Base-by-base conservation (phyloP, 1,140 invertebrate species). In the Meloidogyne hapla region DNA sequence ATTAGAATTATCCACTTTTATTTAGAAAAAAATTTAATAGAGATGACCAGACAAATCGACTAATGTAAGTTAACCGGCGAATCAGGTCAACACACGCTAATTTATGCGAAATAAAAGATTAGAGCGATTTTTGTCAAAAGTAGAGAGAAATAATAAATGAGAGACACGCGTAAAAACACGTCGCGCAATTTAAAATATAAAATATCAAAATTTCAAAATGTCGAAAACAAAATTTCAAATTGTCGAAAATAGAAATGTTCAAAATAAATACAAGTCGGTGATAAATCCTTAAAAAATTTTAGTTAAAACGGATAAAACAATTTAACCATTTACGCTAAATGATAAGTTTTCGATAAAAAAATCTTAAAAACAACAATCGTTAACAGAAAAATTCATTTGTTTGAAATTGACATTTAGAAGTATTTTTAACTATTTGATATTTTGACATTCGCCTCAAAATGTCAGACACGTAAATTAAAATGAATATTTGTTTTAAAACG, bases 141-240 rank as follows among this genome's bases (percentile, higher is more conserved):
- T 56, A 56, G 2, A 56, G 48, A 56, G 48, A 56, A 15, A n/a
- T 18, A 56, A 48, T 48, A 4, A 48, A 56, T 56, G 48, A 56
- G 48, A n/a, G 48, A 56, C 48, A 56, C 48, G 48, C 48, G 48
- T 56, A 56, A 56, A n/a, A n/a, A 56, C 48, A 56, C 48, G 48
- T 56, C 48, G 18, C 18, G 48, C 18, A 56, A 56, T 3, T 33
- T 3, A 3, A 5, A 1, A 33, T 33, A 6, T 45, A 45, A 45
- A 45, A 45, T 1, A 45, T 45, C 5, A 12, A 18, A 18, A n/a
- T 56, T 42, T 56, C 48, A n/a, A 56, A 56, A 56, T 56, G 48
- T 56, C 48, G 8, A 56, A 18, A 56, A 56, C 8, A 56, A 56
- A n/a, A 56, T 56, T 56, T n/a, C 48, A n/a, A 33, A 33, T 5